Evolutionary conservation across 2,113 vertebrate genomes (phyloP).

Genomic region (Desmodus rotundus): DNA sequence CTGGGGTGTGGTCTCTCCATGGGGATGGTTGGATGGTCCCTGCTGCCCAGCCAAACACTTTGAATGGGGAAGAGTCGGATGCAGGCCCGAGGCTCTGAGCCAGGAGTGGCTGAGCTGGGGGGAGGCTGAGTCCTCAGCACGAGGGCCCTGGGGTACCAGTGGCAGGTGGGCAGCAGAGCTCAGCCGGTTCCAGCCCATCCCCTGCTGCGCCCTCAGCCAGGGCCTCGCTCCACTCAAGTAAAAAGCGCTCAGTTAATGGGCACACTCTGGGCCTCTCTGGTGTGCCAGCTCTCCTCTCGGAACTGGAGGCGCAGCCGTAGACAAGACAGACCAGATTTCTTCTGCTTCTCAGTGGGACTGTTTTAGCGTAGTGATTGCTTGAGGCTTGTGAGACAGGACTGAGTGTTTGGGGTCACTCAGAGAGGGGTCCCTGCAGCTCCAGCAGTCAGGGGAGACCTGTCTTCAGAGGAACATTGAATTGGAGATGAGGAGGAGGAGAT

Average conservation of each 20-base stretch:
- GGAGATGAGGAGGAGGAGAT: not conserved
- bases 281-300: not conserved
- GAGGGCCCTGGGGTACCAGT: not conserved
- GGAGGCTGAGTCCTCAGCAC: not conserved
- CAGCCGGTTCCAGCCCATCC: too few species aligned
- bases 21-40: not conserved
- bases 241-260: rapidly evolving
- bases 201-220: too few species aligned
- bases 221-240: rapidly evolving
- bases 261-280: not conserved
- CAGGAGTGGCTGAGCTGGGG: not conserved
- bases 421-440: not conserved
- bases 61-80: not conserved
- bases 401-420: not conserved
- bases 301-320: rapidly evolving
- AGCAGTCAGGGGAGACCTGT: not conserved
- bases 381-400: not conserved
- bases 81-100: not conserved
- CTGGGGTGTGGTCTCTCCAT: not conserved
- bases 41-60: not conserved
- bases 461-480: not conserved
- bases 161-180: not conserved
- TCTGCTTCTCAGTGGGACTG: not conserved
- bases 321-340: not conserved
- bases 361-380: not conserved